A percentile compares a stretch with the other conserved stretches of the same genome.
Evolutionary conservation across 2,113 vertebrate species (phyloP).

Genomic region (Channa maculata): DNA sequence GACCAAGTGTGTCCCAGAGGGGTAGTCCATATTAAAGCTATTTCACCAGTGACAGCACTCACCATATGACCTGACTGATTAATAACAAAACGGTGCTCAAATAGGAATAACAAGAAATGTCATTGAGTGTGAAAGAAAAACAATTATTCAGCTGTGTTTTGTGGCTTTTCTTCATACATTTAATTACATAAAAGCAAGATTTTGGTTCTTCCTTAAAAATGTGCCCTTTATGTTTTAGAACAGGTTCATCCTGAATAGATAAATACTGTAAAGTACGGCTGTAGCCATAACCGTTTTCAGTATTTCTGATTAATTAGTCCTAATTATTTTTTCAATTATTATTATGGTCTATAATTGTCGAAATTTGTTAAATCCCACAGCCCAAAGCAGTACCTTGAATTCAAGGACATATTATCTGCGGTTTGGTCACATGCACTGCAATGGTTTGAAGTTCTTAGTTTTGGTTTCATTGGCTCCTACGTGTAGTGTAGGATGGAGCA

Average conservation of each 20-base stretch:
- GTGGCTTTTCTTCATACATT: constrained; percentile 1
- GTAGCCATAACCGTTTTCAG: not conserved
- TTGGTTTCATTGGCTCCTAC: too few species aligned
- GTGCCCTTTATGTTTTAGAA: not conserved
- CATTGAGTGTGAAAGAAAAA: constrained; percentile 65
- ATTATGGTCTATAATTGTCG: too few species aligned
- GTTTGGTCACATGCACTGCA: too few species aligned
- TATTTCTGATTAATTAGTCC: too few species aligned
- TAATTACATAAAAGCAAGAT: not conserved
- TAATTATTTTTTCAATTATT: too few species aligned
- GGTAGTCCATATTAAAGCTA: constrained; percentile 82
- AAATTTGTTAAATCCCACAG: too few species aligned
- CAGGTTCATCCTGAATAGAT: not conserved
- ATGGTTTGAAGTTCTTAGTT: too few species aligned
- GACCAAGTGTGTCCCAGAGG: constrained; percentile 82
- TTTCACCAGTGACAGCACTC: constrained; percentile 79
- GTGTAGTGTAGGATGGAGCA: too few species aligned
- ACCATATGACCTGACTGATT: constrained; percentile 78
- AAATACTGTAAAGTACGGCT: not conserved
- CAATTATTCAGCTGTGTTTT: constrained; percentile 19
- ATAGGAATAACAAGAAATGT: constrained; percentile 76
- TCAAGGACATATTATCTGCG: too few species aligned
- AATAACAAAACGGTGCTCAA: constrained; percentile 77
- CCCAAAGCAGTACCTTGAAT: too few species aligned
- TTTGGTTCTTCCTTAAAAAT: not conserved